Evolutionary conservation across 2,797 vertebrate genomes (phyloP), one percentile per base, ranked within the genome.

Genomic region (Loris lydekkerianus): DNA sequence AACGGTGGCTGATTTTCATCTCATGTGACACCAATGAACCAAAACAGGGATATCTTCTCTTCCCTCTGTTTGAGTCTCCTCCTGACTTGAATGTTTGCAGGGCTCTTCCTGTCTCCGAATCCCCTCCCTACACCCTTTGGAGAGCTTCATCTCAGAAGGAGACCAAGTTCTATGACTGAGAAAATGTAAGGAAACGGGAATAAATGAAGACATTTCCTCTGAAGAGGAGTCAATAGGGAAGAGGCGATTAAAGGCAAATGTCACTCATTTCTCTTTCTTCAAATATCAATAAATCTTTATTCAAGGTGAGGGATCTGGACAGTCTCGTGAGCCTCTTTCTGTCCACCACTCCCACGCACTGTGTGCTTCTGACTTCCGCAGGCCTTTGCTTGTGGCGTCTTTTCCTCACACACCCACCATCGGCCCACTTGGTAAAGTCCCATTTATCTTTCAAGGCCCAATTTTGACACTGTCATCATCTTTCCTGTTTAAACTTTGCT

Each of bases 281-380:
- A 60, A 61, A 34, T 10, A 53, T 34, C 56, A 43, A 4, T 2
- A 23, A 61, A 34, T 40, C 43, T 76, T 88, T 10, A 27, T 23
- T 5, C 3, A 3, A 29, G 14, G 17, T 2, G 2, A 91, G 77
- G 37, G 5, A 86, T 78, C 85, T 56, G 31, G 80, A 75, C 34
- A 40, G 23, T 53, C n/a, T 63, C 7, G 18, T 21, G 61, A 77
- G 2, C 6, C 4, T 37, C 56, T 8, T 81, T 46, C 43, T 75
- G 43, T 11, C 14, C 29, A 3, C 15, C 43, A 2, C 3, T 61
- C 69, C 31, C 3, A 25, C 53, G 53, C 49, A 40, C 25, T 1
- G 23, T 3, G 27, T 0, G 0, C 4, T 2, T n/a, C 20, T 53
- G 49, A 10, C 10, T 11, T 84, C 23, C 18, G 40, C 15, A 0